Evolutionary conservation across 2,113 vertebrate species (phyloP).

Genomic region (Serilophus lunatus): DNA sequence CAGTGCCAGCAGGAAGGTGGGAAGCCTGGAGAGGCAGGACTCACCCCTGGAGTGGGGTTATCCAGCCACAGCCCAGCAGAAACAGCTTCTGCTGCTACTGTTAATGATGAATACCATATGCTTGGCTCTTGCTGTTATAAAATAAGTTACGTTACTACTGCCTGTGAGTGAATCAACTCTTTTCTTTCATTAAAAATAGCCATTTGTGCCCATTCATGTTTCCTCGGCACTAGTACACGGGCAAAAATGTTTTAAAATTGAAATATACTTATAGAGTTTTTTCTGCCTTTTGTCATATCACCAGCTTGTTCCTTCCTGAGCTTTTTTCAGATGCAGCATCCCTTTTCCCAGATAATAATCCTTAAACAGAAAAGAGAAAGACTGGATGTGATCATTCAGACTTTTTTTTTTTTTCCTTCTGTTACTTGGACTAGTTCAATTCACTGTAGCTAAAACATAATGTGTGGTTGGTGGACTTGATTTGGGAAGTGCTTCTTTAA

Average conservation of each 20-base stretch:
- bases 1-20: slow-evolving; percentile 20
- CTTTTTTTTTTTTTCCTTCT: background rate
- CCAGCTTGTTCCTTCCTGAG: background rate
- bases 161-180: slow-evolving; percentile 10
- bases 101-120: slow-evolving; percentile 79
- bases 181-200: slow-evolving; percentile 39
- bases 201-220: background rate
- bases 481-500: background rate
- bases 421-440: background rate
- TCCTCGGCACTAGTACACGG: background rate
- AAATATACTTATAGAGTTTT: background rate
- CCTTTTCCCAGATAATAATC: background rate
- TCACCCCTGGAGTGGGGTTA: background rate
- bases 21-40: background rate
- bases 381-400: background rate
- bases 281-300: background rate
- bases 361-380: background rate
- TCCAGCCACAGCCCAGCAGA: slow-evolving; percentile 55
- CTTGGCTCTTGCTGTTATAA: slow-evolving; percentile 49
- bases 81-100: slow-evolving; percentile 66
- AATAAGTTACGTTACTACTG: slow-evolving; percentile 9
- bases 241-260: background rate
- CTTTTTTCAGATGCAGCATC: background rate
- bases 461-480: accelerated
- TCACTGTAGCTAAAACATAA: background rate